phyloP scores from a whole-genome alignment of 2,888 invertebrate species.

The Elegia similella region DNA sequence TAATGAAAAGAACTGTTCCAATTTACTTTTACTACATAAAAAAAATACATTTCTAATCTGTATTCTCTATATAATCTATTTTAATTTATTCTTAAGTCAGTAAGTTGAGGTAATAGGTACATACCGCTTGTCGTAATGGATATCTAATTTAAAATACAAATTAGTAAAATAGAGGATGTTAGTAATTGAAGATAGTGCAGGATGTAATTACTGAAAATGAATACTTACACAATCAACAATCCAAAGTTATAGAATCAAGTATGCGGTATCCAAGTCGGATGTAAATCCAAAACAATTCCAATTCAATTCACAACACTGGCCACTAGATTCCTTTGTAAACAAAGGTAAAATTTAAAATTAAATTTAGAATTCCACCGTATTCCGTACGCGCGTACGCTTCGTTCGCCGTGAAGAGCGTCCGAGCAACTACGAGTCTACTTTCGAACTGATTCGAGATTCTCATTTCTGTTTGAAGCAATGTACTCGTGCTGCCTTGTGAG shows the following conservation, averaged over 20 bases:
- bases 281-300: slow-evolving; percentile 51
- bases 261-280: slow-evolving; percentile 45
- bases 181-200: slow-evolving; percentile 21
- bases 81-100: too few species aligned
- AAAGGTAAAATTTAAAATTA: slow-evolving; percentile 40
- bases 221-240: slow-evolving; percentile 71
- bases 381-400: slow-evolving; percentile 46
- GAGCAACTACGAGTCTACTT: slow-evolving; percentile 63
- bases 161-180: slow-evolving; percentile 22
- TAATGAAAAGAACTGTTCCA: too few species aligned
- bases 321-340: slow-evolving; percentile 44
- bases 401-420: slow-evolving; percentile 53
- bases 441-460: slow-evolving; percentile 65
- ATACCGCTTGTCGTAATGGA: too few species aligned
- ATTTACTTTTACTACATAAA: too few species aligned
- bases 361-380: slow-evolving; percentile 49
- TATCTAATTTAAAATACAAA: slow-evolving; percentile 7
- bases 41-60: too few species aligned
- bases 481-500: slow-evolving; percentile 50
- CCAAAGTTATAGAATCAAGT: slow-evolving; percentile 39
- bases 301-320: slow-evolving; percentile 58
- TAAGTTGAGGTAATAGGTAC: too few species aligned
- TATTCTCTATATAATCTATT: too few species aligned
- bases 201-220: slow-evolving; percentile 19
- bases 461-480: slow-evolving; percentile 39